These are phyloP conservation scores for Malthinus seriepunctatus DNA, from an alignment of 2,888 invertebrate species.

Conservation along the genomic window DNA sequence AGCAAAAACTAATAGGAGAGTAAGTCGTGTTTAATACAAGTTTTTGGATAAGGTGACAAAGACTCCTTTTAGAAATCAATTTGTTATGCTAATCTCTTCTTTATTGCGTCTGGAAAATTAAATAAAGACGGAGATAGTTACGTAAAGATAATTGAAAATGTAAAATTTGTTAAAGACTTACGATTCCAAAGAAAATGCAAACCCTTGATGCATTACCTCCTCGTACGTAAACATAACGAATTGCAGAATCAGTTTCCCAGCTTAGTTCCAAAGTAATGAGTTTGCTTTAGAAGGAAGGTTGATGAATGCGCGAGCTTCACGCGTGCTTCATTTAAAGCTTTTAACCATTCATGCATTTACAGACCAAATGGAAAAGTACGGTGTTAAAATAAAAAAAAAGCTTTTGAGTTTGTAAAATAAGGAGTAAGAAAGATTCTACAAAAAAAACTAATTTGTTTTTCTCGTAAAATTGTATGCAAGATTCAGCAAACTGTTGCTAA, in stretches of 20 bases:
- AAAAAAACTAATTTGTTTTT: constrained; percentile 2
- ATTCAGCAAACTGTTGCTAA: constrained; percentile 6
- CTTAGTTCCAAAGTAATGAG: constrained; percentile 48
- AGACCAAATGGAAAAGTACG: constrained; percentile 21
- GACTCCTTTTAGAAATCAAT: constrained; percentile 18
- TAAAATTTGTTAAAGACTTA: constrained; percentile 37
- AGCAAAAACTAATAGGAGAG: constrained; percentile 26
- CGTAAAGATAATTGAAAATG: constrained; percentile 33
- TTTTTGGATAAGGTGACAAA: constrained; percentile 26
- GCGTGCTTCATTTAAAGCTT: constrained; percentile 48
- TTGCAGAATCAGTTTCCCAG: constrained; percentile 45
- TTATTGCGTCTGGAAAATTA: constrained; percentile 26
- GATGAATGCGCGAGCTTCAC: constrained; percentile 46
- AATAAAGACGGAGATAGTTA: constrained; percentile 25
- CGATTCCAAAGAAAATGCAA: constrained; percentile 43
- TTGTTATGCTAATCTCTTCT: constrained; percentile 31
- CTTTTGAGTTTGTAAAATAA: not conserved
- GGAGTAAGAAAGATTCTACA: not conserved
- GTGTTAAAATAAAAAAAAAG: constrained; percentile 10
- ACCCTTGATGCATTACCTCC: constrained; percentile 46
- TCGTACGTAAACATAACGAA: constrained; percentile 47
- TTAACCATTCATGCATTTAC: constrained; percentile 41
- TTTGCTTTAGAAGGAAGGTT: constrained; percentile 44
- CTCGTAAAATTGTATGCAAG: not conserved
- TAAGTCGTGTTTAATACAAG: constrained; percentile 26